These are phyloP conservation scores for Nebria brevicollis DNA, from an alignment of 2,888 invertebrate genomes.

Conservation along the genomic window DNA sequence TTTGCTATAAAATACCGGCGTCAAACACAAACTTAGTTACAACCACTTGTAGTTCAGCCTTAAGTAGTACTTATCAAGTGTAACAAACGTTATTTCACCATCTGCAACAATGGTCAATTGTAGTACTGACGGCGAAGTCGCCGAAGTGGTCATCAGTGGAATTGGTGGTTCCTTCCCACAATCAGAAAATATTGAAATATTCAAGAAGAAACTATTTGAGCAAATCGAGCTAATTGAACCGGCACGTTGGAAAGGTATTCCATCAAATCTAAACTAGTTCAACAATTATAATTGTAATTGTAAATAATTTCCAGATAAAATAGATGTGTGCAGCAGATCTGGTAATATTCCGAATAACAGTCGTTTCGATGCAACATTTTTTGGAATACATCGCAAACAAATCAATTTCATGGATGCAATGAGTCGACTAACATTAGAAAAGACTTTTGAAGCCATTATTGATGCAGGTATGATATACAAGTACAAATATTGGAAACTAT, in stretches of 20 bases:
- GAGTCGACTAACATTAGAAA: conserved; percentile 62
- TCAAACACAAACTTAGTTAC: no score
- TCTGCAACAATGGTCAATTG: no score
- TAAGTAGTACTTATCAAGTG: no score
- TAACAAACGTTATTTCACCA: no score
- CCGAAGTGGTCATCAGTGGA: not conserved
- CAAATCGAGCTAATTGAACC: not conserved
- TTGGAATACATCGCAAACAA: conserved; percentile 64
- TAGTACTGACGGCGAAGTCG: not conserved
- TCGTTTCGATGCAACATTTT: conserved; percentile 63
- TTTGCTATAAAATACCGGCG: no score
- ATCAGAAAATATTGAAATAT: not conserved
- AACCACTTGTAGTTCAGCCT: no score
- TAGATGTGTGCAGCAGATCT: conserved; percentile 58
- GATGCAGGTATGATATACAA: conserved; percentile 60
- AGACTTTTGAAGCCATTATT: conserved; percentile 63
- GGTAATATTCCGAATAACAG: conserved; percentile 59
- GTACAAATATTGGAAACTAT: not conserved
- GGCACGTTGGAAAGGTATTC: not conserved
- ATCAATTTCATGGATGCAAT: conserved; percentile 64
- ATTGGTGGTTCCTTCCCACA: not conserved
- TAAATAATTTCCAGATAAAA: conserved; percentile 53
- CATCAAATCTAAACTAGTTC: not conserved
- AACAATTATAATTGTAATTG: not conserved
- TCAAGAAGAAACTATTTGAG: not conserved